Base-by-base conservation (phyloP, 2,797 vertebrate genomes). In the Myripristis jacobus region DNA sequence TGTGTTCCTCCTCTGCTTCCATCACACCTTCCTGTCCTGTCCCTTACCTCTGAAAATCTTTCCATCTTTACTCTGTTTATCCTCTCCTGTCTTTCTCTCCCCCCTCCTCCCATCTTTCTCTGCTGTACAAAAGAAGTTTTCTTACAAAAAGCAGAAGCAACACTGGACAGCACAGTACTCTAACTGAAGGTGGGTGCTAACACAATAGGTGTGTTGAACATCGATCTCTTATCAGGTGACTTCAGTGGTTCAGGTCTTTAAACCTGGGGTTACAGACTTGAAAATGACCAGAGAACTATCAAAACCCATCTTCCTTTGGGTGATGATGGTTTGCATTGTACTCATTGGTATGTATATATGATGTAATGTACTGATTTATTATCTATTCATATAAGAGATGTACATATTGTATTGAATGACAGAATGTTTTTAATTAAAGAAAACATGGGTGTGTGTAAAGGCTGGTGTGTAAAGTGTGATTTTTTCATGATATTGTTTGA, bases 341-440 rank as follows among this genome's bases (percentile, higher is more conserved):
- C 67, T 79, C 70, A 75, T 73, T 77, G 60, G 59, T 87, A 66
- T 93, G 89, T 92, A 89, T 70, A 93, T 91, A 89, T 83, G 75
- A 79, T 88, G 82, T 75, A 80, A 79, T 85, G 84, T 86, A 85
- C 70, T 89, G 87, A 82, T 76, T 83, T 89, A 88, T 90, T 60
- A 73, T 75, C 69, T 82, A 55, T 85, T 84, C 59, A 88, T 83
- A 83, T 22, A 66, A 69, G 82, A 82, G 84, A 81, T 95, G 93
- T 95, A 94, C 66, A 95, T 94, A 93, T 87, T 92, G 80, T 91
- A 84, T 71, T 82, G 72, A 89, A 79, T 79, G 60, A 83, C 78
- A 80, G 67, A 73, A 63, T 5, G 44, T 81, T 92, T 90, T 82
- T 83, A 80, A 92, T 90, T 87, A 92, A 89, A 89, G 65, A 46